Evolutionary conservation across 2,888 invertebrate genomes (phyloP).

Genomic region (Hemaris fuciformis): DNA sequence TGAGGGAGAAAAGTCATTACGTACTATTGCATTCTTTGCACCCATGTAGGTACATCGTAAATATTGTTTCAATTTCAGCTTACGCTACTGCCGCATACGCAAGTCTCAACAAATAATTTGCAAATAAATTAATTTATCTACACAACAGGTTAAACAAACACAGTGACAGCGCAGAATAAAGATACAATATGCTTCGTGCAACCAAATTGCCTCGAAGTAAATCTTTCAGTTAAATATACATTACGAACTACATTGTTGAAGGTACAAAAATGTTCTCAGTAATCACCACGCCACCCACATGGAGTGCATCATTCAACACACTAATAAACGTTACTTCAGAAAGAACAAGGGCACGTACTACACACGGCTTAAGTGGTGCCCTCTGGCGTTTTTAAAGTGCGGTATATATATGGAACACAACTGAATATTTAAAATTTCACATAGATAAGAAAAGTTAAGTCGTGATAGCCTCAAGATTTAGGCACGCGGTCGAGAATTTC

Average conservation of each 20-base stretch:
- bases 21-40: no score
- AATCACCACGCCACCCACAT: conserved; percentile 38
- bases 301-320: conserved; percentile 43
- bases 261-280: conserved; percentile 1
- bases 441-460: no score
- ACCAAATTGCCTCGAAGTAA: neutral
- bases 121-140: no score
- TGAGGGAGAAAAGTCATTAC: no score
- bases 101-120: no score
- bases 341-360: conserved; percentile 21
- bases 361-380: neutral
- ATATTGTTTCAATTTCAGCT: no score
- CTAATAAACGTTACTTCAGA: conserved; percentile 50
- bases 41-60: no score
- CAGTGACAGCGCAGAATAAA: neutral
- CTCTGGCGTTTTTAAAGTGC: neutral
- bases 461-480: no score
- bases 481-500: no score
- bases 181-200: neutral
- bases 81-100: no score
- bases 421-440: neutral
- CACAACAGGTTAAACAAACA: no score
- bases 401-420: neutral
- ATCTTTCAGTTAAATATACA: conserved; percentile 2
- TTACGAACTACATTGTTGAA: neutral